Base-by-base conservation (phyloP, 1,140 invertebrate genomes). In the Zaprionus davidi region DNA sequence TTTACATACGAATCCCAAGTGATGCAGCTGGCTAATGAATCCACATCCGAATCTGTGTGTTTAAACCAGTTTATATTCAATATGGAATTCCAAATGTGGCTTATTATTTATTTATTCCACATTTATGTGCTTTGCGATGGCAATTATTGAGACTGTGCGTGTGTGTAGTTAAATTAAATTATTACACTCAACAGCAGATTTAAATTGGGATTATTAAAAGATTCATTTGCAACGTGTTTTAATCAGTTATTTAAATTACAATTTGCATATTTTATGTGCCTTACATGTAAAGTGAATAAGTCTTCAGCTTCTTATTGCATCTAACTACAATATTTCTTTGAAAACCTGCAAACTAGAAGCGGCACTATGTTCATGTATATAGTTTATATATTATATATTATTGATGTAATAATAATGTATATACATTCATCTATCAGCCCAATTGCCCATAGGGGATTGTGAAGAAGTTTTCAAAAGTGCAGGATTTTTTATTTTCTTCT, bases 1-100 rank as follows among this genome's bases (percentile, higher is more conserved):
- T 44, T 44, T 17, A n/a, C 12, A 6, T 41, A 41, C 5, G 38
- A 41, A n/a, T 22, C 60, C 34, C 11, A 71, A 71, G 53, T 31
- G 41, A n/a, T 38, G n/a, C 41, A 46, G n/a, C 41, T 56, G 22
- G 24, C 20, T 51, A 24, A 24, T 24, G 46, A 51, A 51, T 46
- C n/a, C 41, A n/a, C 41, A 17, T 7, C 6, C 41, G 41, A 46
- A 46, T 46, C n/a, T 9, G 22, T 7, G 20, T n/a, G 13, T 7
- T 20, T 5, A 24, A 51, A 51, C 46, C 46, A 51, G 46, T 51
- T 51, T 51, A 20, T 17, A 17, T 46, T 46, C n/a, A n/a, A 46
- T 17, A 9, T 46, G 41, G 3, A 46, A 51, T 51, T 24, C 20
- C 20, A 24, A 22, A 51, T 51, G 13, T 13, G 46, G 20, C 20